Evolutionary conservation across 2,797 vertebrate genomes (phyloP).

Genomic region (Bradypus variegatus): DNA sequence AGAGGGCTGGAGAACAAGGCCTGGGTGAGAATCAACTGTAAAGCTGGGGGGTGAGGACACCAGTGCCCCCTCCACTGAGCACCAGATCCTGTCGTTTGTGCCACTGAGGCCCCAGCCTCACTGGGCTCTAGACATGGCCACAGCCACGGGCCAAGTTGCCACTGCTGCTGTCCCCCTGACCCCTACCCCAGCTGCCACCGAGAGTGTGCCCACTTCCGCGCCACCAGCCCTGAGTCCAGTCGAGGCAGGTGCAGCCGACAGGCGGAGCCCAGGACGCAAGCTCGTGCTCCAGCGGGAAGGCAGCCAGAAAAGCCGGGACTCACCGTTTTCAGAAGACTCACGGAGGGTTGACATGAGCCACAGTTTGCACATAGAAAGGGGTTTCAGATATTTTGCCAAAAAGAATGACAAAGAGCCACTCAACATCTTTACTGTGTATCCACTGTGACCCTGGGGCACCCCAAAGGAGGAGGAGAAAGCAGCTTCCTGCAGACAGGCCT

Average conservation of each 20-base stretch:
- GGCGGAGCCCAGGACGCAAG: neutral
- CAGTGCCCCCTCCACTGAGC: fast-evolving
- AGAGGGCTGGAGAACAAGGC: neutral
- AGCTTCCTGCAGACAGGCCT: neutral
- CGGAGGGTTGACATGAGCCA: no score
- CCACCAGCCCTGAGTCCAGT: neutral
- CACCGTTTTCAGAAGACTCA: no score
- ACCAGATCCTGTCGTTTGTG: neutral
- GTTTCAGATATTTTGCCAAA: neutral
- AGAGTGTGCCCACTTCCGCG: neutral
- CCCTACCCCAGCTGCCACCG: fast-evolving
- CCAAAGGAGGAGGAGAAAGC: neutral
- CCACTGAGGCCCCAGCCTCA: fast-evolving
- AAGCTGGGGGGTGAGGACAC: fast-evolving
- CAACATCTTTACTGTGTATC: neutral
- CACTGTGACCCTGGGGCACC: neutral
- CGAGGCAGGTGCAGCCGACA: neutral
- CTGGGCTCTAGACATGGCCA: neutral
- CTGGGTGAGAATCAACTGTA: neutral
- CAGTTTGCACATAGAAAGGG: neutral
- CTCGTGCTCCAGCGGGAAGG: fast-evolving
- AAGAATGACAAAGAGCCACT: neutral
- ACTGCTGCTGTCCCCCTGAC: neutral
- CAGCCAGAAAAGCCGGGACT: neutral
- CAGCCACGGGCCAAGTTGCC: neutral